Evolutionary conservation across 2,888 invertebrate species (phyloP).

Genomic region (Lasioglossum marginatum): DNA sequence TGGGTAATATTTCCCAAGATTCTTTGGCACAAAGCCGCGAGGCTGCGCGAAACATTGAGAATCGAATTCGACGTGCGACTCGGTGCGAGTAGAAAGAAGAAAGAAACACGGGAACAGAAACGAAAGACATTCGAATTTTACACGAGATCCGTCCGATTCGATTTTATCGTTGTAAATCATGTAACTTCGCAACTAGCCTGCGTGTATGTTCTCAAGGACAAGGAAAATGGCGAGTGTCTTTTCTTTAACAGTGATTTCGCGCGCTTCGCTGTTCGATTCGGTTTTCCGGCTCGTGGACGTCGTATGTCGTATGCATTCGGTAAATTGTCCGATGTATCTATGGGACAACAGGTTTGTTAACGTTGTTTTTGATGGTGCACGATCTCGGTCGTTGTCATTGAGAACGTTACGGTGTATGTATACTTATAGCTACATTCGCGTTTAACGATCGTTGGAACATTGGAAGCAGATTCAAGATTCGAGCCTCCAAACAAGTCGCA

Average conservation of each 20-base stretch:
- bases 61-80: slow-evolving; percentile 59
- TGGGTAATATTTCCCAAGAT: slow-evolving; percentile 84
- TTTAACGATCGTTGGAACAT: slow-evolving; percentile 3
- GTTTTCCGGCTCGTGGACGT: not conserved
- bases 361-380: not conserved
- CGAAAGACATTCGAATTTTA: slow-evolving; percentile 49
- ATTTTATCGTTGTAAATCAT: not conserved
- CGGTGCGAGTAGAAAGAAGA: slow-evolving; percentile 34
- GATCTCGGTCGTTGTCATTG: not conserved
- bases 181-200: not conserved
- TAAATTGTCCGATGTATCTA: not conserved
- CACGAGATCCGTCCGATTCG: not conserved
- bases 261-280: slow-evolving; percentile 17
- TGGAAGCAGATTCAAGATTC: not conserved
- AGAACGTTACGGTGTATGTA: not conserved
- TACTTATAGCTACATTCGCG: not conserved
- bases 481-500: not conserved
- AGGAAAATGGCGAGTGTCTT: slow-evolving; percentile 29
- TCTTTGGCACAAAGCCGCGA: slow-evolving; percentile 75
- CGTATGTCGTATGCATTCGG: not conserved
- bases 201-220: not conserved
- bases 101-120: slow-evolving; percentile 33
- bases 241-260: slow-evolving; percentile 5
- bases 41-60: slow-evolving; percentile 66
- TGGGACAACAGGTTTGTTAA: slow-evolving; percentile 10